Evolutionary conservation across 2,888 invertebrate genomes (phyloP).

Genomic region (Dryocosmus kuriphilus): DNA sequence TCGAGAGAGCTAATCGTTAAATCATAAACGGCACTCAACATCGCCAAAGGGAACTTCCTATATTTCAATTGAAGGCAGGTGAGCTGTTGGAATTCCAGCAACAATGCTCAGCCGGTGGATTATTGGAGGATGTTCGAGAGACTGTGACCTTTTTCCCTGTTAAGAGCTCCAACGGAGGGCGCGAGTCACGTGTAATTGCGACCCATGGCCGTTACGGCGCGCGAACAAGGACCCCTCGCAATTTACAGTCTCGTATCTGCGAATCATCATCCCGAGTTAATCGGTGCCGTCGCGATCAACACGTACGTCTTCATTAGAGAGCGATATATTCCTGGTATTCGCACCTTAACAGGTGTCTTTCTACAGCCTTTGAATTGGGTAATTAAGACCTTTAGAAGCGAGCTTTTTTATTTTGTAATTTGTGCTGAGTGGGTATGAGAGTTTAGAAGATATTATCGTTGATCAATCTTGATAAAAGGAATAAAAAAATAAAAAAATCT

Average conservation of each 20-base stretch:
- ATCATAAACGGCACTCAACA: constrained; percentile 3
- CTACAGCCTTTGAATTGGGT: not conserved
- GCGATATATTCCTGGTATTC: constrained; percentile 34
- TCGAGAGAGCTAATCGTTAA: not conserved
- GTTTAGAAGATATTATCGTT: not conserved
- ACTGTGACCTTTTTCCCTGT: constrained; percentile 15
- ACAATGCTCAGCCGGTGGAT: not conserved
- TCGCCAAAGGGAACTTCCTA: constrained; percentile 7
- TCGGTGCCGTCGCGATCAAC: constrained; percentile 23
- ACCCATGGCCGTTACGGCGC: constrained; percentile 11
- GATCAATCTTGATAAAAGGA: not conserved
- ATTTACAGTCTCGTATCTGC: constrained; percentile 49
- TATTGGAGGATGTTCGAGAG: constrained; percentile 7
- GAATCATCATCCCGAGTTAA: constrained; percentile 44
- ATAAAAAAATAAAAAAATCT: too few relatives aligned
- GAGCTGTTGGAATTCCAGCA: not conserved
- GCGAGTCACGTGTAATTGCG: constrained; percentile 17
- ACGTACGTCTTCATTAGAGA: constrained; percentile 49
- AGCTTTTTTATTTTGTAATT: constrained; percentile 4
- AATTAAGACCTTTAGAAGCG: constrained; percentile 7
- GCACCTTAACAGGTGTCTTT: constrained; percentile 19
- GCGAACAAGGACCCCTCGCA: constrained; percentile 13
- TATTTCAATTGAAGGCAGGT: constrained; percentile 1
- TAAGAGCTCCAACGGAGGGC: constrained; percentile 2
- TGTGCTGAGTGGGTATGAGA: not conserved